These are phyloP conservation scores for Cephus pygmeus DNA, from an alignment of 2,888 invertebrate genomes.

Conservation along the genomic window DNA sequence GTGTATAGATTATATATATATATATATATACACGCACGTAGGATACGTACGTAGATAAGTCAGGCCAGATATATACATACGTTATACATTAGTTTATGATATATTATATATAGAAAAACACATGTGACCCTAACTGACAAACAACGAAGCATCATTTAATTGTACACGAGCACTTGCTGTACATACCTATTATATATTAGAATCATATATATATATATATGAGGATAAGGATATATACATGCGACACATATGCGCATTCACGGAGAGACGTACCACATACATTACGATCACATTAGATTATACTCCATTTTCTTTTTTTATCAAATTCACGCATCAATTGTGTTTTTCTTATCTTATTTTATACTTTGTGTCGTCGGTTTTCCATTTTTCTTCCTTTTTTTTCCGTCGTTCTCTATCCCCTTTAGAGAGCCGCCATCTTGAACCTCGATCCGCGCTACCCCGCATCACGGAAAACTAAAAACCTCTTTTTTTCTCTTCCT, in stretches of 20 bases:
- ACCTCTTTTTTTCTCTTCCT: background rate
- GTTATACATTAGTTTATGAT: background rate
- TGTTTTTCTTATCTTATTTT: background rate
- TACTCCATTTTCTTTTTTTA: background rate
- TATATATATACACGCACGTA: constrained; percentile 21
- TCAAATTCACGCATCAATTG: background rate
- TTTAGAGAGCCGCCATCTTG: background rate
- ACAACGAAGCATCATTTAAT: background rate
- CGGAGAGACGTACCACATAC: background rate
- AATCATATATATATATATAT: background rate
- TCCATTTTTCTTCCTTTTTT: background rate
- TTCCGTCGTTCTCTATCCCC: background rate
- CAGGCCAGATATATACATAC: background rate
- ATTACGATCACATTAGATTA: background rate
- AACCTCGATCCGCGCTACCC: background rate
- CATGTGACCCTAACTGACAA: background rate
- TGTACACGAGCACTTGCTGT: background rate
- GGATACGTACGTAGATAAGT: constrained; percentile 10
- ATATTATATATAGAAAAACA: background rate
- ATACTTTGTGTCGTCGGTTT: background rate
- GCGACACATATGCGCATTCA: background rate
- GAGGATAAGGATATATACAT: too few species aligned
- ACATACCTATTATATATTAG: background rate
- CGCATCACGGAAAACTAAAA: background rate
- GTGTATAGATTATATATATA: background rate